Conservation (phyloP, 2,113 vertebrate species). For the Aspiorhynchus laticeps region DNA sequence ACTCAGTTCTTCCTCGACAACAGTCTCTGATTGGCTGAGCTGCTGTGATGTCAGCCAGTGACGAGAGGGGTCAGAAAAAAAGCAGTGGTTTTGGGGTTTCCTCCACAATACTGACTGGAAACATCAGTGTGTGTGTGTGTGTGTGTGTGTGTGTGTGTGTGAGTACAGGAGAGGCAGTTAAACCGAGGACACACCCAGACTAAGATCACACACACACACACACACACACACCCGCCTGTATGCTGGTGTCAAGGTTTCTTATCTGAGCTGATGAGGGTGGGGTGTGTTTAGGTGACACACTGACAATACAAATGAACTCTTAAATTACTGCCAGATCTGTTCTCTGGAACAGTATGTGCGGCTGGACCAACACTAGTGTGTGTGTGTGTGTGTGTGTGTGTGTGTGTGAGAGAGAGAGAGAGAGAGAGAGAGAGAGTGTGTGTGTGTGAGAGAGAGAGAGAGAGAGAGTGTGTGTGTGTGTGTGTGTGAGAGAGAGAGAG, state of each 20-base stretch:
- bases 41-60: constrained; percentile 50
- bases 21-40: constrained; percentile 56
- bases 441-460: too few relatives aligned
- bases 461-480: too few relatives aligned
- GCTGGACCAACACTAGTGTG: not conserved
- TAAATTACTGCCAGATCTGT: not conserved
- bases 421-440: not conserved
- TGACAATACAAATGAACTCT: too few relatives aligned
- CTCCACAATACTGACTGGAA: not conserved
- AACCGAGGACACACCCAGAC: not conserved
- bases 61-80: constrained; percentile 14
- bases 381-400: too few relatives aligned
- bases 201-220: not conserved
- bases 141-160: not conserved
- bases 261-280: not conserved
- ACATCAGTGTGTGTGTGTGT: not conserved
- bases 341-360: not conserved
- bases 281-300: not conserved
- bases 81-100: not conserved
- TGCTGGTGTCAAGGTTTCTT: not conserved
- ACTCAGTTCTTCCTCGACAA: constrained; percentile 56
- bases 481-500: too few relatives aligned
- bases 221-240: not conserved
- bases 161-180: not conserved
- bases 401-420: not conserved